A percentile compares a stretch with the other conserved stretches of the same genome.
phyloP scores from a whole-genome alignment of 2,888 invertebrate species.

The Zootermopsis nevadensis region DNA sequence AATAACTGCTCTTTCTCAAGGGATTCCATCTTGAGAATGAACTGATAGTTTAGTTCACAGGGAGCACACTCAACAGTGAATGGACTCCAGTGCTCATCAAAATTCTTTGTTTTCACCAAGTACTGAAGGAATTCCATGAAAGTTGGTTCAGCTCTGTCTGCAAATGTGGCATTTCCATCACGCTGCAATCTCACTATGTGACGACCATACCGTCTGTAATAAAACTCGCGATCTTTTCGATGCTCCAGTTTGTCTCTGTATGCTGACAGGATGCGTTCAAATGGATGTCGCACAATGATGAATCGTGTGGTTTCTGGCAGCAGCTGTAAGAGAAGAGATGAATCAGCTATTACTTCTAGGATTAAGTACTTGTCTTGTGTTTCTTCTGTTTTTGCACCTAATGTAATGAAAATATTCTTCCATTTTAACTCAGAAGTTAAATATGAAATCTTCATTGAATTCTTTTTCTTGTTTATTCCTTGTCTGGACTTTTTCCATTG shows the following conservation, averaged over 20 bases:
- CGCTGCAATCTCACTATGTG: slow-evolving; percentile 57
- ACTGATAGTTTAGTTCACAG: slow-evolving; percentile 65
- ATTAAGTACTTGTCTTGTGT: no score
- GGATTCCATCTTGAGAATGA: slow-evolving; percentile 66
- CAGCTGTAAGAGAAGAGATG: slow-evolving; percentile 43
- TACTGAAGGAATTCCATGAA: slow-evolving; percentile 66
- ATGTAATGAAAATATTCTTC: no score
- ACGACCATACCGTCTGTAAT: slow-evolving; percentile 59
- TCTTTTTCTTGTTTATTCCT: no score
- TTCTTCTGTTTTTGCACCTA: no score
- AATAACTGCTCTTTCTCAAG: slow-evolving; percentile 62
- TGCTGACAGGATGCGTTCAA: slow-evolving; percentile 67
- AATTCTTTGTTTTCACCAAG: slow-evolving; percentile 59
- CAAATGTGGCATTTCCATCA: slow-evolving; percentile 52
- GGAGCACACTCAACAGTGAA: slow-evolving; percentile 64
- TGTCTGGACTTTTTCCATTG: no score
- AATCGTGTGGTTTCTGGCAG: slow-evolving; percentile 61
- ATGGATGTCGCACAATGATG: slow-evolving; percentile 67
- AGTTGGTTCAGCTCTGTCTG: slow-evolving; percentile 58
- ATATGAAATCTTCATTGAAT: no score
- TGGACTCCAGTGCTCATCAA: slow-evolving; percentile 67
- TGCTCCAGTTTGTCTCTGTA: slow-evolving; percentile 66
- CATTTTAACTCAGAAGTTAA: no score
- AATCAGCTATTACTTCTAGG: no score
- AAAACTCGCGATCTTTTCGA: slow-evolving; percentile 59